phyloP scores from a whole-genome alignment of 2,113 vertebrate genomes.

The Actenoides hombroni region DNA sequence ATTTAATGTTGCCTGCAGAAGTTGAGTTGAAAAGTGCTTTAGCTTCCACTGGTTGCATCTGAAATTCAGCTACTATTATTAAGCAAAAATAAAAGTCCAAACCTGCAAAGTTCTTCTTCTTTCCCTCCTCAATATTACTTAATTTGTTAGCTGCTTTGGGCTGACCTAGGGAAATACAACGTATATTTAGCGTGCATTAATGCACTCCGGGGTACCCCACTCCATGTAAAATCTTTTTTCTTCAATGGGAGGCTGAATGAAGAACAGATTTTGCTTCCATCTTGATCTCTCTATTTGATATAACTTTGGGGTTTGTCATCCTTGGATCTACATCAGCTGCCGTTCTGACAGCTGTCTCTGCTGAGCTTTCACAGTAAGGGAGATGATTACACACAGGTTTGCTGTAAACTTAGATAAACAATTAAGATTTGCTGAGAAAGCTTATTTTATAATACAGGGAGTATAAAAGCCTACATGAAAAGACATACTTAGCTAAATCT shows the following conservation, averaged over 20 bases:
- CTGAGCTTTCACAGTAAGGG: neutral
- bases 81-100: neutral
- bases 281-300: neutral
- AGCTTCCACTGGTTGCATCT: neutral
- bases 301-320: neutral
- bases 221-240: neutral
- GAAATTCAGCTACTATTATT: neutral
- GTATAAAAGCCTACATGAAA: neutral
- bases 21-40: neutral
- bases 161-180: neutral
- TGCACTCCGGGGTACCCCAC: fast-evolving
- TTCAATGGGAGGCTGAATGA: neutral
- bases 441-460: neutral
- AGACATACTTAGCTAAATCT: neutral
- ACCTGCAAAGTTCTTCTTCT: neutral
- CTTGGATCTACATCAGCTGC: neutral
- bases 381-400: neutral
- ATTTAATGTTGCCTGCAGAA: neutral
- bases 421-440: neutral
- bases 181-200: neutral
- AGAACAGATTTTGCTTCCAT: neutral
- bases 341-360: neutral
- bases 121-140: neutral
- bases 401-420: neutral
- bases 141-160: neutral